Conservation (phyloP, 2,797 vertebrate genomes). For the Sebastes kiyomatsui region DNA sequence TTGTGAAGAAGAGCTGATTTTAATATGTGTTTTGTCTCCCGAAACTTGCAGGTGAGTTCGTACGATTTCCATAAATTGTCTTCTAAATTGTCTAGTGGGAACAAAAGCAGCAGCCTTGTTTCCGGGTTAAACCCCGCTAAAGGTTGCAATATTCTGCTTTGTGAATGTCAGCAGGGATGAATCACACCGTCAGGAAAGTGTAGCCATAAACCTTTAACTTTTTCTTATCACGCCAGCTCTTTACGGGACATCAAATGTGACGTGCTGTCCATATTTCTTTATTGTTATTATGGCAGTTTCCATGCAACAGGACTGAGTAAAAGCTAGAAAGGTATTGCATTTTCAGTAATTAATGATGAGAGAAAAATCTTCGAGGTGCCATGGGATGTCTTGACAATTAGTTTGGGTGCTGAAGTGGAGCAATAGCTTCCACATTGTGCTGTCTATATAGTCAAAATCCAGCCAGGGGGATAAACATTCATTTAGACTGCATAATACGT, state of each 20-base stretch:
- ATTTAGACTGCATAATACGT: neutral
- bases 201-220: slow-evolving; percentile 7
- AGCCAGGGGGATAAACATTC: neutral
- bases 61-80: neutral
- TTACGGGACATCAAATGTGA: neutral
- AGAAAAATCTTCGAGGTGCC: neutral
- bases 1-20: neutral
- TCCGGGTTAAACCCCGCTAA: neutral
- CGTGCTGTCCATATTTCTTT: neutral
- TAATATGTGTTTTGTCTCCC: neutral
- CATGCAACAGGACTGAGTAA: neutral
- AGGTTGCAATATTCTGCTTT: neutral
- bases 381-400: neutral
- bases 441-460: neutral
- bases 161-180: slow-evolving; percentile 1
- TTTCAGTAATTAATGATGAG: neutral
- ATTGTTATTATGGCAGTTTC: neutral
- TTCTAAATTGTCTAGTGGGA: neutral
- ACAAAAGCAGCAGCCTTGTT: neutral
- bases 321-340: neutral
- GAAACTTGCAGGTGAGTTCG: too few species aligned
- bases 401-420: slow-evolving; percentile 1
- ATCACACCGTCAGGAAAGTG: neutral
- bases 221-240: neutral
- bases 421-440: neutral